Percentiles rank a stretch among this genome's conserved stretches.
These are phyloP conservation scores for Semaprochilodus insignis DNA, from an alignment of 2,797 vertebrate species.

Conservation along the genomic window DNA sequence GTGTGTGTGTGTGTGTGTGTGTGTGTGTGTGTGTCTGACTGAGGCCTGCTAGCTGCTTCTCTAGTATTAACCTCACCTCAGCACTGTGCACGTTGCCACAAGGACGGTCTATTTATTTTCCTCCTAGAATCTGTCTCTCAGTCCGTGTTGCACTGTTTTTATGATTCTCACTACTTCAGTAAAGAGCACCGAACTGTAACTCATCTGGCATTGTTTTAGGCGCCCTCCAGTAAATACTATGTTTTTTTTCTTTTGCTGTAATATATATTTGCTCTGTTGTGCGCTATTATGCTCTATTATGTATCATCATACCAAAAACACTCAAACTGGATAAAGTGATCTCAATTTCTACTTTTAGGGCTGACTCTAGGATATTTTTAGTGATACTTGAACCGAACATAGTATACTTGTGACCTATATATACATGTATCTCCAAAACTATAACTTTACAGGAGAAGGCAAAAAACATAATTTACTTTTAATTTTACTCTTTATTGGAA, in stretches of 20 bases:
- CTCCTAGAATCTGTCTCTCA: background rate
- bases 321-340: too few relatives aligned
- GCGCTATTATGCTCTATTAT: too few relatives aligned
- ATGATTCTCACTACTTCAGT: background rate
- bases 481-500: too few relatives aligned
- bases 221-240: background rate
- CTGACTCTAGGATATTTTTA: too few relatives aligned
- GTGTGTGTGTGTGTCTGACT: conserved; percentile 24
- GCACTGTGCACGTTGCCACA: background rate
- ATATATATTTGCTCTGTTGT: background rate
- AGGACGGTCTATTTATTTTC: background rate
- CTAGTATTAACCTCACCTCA: conserved; percentile 24
- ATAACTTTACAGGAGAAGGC: too few relatives aligned
- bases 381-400: too few relatives aligned
- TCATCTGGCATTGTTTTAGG: background rate
- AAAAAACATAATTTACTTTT: too few relatives aligned
- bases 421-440: too few relatives aligned
- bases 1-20: conserved; percentile 16
- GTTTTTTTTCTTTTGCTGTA: background rate
- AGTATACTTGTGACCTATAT: too few relatives aligned
- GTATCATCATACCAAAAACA: too few relatives aligned
- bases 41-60: conserved; percentile 31
- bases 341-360: too few relatives aligned
- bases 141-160: background rate
- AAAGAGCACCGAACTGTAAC: background rate